phyloP scores from a whole-genome alignment of 1,140 invertebrate genomes.

The Musca domestica region DNA sequence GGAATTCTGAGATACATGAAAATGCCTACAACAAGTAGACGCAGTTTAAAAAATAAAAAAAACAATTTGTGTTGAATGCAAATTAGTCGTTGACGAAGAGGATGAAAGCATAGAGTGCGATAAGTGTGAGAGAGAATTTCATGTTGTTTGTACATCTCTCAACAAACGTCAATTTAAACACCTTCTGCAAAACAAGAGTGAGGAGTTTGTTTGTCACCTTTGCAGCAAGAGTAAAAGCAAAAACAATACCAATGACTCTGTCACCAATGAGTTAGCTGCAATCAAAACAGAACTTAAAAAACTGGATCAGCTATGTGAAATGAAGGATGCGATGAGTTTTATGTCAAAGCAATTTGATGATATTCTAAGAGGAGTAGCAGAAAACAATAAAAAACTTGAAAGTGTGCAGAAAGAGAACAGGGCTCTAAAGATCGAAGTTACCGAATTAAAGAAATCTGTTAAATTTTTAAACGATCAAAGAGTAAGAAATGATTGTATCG shows the following conservation, averaged over 20 bases:
- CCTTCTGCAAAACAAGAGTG: not conserved
- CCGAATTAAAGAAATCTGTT: not conserved
- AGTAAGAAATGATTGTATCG: not conserved
- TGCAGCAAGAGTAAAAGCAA: not conserved
- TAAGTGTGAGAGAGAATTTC: not conserved
- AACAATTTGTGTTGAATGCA: not conserved
- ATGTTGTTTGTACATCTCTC: not conserved
- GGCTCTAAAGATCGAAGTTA: not conserved
- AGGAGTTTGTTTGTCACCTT: not conserved
- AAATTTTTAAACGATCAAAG: conserved; percentile 2
- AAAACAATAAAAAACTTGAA: not conserved
- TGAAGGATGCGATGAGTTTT: not conserved
- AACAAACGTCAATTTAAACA: not conserved
- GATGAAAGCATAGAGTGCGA: not conserved
- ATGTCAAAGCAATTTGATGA: conserved; percentile 1
- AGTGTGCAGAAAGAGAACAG: not conserved
- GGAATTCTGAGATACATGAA: no score
- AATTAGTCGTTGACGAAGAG: not conserved
- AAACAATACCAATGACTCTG: not conserved
- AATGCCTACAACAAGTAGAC: no score
- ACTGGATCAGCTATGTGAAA: not conserved
- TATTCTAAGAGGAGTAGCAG: not conserved
- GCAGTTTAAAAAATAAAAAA: no score
- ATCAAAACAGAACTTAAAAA: not conserved
- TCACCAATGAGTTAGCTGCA: not conserved